phyloP scores from a whole-genome alignment of 2,888 invertebrate species.

The Ethmia dodecea region DNA sequence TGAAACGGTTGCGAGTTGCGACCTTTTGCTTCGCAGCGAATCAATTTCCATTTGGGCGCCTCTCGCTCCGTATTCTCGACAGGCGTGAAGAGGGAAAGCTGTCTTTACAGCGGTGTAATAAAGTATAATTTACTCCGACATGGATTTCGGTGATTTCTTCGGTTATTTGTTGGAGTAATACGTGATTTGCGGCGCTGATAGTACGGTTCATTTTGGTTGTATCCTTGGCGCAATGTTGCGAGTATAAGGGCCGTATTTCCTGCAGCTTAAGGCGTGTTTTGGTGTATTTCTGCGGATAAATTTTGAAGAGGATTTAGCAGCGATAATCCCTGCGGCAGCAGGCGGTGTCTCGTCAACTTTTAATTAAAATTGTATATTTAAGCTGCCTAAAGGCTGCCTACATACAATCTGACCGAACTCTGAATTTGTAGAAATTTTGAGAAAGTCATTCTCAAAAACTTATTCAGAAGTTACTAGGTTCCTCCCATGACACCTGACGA shows the following conservation, averaged over 20 bases:
- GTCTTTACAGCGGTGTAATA: conserved; percentile 39
- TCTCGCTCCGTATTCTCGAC: conserved; percentile 25
- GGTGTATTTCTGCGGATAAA: conserved; percentile 22
- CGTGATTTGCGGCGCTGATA: conserved; percentile 63
- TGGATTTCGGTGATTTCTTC: conserved; percentile 42
- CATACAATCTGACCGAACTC: no score
- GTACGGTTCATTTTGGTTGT: conserved; percentile 41
- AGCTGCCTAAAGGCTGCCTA: conserved; percentile 9
- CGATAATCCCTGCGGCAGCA: conserved; percentile 30
- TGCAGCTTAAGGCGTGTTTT: conserved; percentile 31
- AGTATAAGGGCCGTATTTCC: conserved; percentile 25
- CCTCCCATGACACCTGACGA: not conserved
- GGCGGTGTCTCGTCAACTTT: conserved; percentile 42
- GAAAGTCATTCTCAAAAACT: no score
- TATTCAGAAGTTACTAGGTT: no score
- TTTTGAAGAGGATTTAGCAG: conserved; percentile 28
- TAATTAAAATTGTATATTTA: conserved; percentile 48
- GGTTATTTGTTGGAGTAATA: conserved; percentile 66
- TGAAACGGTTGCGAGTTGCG: conserved; percentile 34
- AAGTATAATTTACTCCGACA: conserved; percentile 46
- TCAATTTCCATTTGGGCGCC: conserved; percentile 64
- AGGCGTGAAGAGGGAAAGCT: conserved; percentile 32
- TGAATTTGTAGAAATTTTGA: no score
- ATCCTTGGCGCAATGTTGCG: conserved; percentile 13
- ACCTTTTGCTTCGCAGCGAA: conserved; percentile 58